Base-by-base conservation (phyloP, 2,113 vertebrate genomes). In the Rattus norvegicus region DNA sequence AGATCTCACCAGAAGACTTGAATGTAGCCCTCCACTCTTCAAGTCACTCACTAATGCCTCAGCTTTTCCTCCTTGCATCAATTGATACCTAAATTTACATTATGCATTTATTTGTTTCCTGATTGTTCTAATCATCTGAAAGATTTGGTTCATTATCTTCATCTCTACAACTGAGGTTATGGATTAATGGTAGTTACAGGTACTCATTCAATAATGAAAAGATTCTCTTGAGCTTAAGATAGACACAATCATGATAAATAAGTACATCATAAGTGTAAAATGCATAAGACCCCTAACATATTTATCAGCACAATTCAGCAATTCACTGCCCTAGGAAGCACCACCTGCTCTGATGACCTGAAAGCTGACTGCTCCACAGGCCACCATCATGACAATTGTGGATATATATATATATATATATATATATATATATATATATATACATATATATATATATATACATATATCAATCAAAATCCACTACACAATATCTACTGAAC, bases 21-120 rank as follows among this genome's bases (percentile, higher is more conserved):
- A 28, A 67, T 0, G 2, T 2, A 79, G 70, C 0, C 4, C 9
- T 30, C 22, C 10, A 2, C 24, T 0, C 1, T 33, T 3, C 5
- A n/a, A 1, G 2, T 4, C 22, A 10, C 17, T 70, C 12, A 8
- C 17, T 67, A 0, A 11, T 13, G 13, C 11, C 36, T 11, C 8
- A 36, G 7, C 6, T 19, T 83, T 54, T 54, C 19, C 52, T 61
- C 39, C 28, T 43, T 24, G 28, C 20, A 24, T 54, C n/a, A 9
- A 22, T 61, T 47, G 61, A 1, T 16, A 12, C 17, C 76, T 47
- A 8, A 56, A 16, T 77, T 76, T 26, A 11, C 1, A 2, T 12
- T 79, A 17, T 17, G 1, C 11, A 14, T 47, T 36, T 63, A 12
- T 56, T 77, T 93, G 61, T 54, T 92, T 96, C 70, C 93, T 85